Base-by-base conservation (phyloP, 30 jellyfish, hydroid and myxozoan species). In the Hydra vulgaris region DNA sequence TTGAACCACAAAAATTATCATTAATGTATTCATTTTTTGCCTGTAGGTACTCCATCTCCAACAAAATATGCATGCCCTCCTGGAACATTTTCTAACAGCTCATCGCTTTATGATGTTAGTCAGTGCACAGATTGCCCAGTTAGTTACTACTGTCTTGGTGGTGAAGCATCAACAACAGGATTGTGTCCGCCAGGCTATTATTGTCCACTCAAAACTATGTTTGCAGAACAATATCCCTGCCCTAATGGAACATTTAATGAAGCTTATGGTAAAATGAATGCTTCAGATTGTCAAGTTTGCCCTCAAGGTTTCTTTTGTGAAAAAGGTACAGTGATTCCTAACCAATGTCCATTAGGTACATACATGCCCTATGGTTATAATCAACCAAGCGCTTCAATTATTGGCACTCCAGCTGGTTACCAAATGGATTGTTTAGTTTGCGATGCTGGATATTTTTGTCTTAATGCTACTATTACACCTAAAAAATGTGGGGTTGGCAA, bases 351-450 rank as follows among this genome's bases (percentile, higher is more conserved):
- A 17, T 72, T 79, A 8, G 98, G 98, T 21, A 92, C 98, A 8
- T 92, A 83, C 89, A 92, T 92, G 98, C 98, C 98, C 0, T 72
- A 81, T 80, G 98, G 98, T 26, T 87, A 74, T 83, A 87, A 87
- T 73, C 76, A 88, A 23, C 86, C 98, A 7, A 70, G 88, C 15
- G 79, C 78, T 52, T 22, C 85, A 8, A 25, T 81, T 15, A 89
- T 79, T 8, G 98, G 98, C 18, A 81, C 87, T n/a, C 87, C 98
- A 21, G 98, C 89, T 18, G 96, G 96, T 19, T 92, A 87, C 66
- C 98, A 92, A 24, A 71, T 87, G 54, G 93, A 92, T 73, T 92
- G 98, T 66, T 82, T 92, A 72, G 25, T 86, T 17, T 92, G 98
- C 71, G 77, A 83, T 21, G 98, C 95, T 70, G 98, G 98, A 17